These are phyloP conservation scores for Siniperca obscura DNA, from an alignment of 2,797 vertebrate genomes.

Conservation along the genomic window DNA sequence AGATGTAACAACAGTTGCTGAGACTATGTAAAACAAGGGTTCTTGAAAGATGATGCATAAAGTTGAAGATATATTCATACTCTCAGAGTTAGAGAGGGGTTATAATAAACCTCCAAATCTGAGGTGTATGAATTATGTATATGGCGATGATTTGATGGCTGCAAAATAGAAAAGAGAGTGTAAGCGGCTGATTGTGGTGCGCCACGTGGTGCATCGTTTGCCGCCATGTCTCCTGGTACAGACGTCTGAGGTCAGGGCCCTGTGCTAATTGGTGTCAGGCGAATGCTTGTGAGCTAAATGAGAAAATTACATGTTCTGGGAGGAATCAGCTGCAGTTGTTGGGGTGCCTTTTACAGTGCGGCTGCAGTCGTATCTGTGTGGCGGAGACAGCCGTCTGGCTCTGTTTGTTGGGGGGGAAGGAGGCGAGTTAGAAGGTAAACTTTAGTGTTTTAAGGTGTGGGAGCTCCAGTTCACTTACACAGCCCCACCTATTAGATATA, in stretches of 20 bases:
- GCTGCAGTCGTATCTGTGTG: conserved; percentile 69
- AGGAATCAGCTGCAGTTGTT: conserved; percentile 84
- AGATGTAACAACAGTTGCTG: conserved; percentile 28
- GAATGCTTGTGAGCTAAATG: conserved; percentile 85
- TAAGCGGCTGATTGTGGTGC: conserved; percentile 82
- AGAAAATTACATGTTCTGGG: conserved; percentile 87
- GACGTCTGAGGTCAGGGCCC: conserved; percentile 84
- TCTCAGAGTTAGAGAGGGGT: conserved; percentile 79
- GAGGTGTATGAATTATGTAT: conserved; percentile 89
- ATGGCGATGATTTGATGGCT: conserved; percentile 85
- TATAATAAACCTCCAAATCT: conserved; percentile 82
- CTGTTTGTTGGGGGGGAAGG: conserved; percentile 50
- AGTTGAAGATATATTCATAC: conserved; percentile 83
- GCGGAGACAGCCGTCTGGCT: conserved; percentile 69
- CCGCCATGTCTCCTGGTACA: conserved; percentile 68
- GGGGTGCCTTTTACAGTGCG: conserved; percentile 62
- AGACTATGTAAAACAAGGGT: conserved; percentile 46
- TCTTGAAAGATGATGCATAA: conserved; percentile 69
- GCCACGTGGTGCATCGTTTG: conserved; percentile 64
- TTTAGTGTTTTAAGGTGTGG: conserved; percentile 48
- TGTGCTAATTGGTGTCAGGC: conserved; percentile 86
- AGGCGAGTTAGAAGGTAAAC: conserved; percentile 46
- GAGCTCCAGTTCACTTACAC: conserved; percentile 34
- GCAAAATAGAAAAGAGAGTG: conserved; percentile 78
- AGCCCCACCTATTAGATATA: conserved; percentile 40